Base-by-base conservation (phyloP, 2,113 vertebrate genomes). In the Psettodes erumei region DNA sequence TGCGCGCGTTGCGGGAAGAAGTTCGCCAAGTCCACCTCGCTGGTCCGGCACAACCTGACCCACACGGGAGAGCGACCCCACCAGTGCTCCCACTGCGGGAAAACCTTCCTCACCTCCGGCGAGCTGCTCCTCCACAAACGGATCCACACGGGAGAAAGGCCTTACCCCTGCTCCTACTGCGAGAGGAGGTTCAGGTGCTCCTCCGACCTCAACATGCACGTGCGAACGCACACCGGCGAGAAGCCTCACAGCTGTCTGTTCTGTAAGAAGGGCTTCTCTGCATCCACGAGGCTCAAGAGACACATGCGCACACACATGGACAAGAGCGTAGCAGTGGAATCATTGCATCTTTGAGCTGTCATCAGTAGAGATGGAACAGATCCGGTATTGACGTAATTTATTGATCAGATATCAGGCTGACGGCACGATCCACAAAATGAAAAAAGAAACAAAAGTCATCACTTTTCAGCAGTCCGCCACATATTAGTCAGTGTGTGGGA, bases 1-100 rank as follows among this genome's bases (percentile, higher is more conserved):
- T 90, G 89, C 40, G 0, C 61, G 0, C 70, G 32, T 12, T 89
- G 89, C 0, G 78, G 73, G 4, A 92, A 88, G 68, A 78, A 59
- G 28, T 92, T 92, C 2, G 68, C 88, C 61, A 88, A 90, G 64
- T 88, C 86, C 0, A 79, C 88, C 10, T 89, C 88, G 0, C 88
- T 92, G 0, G 27, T 86, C n/a, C 73, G 88, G 10, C 90, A 92
- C 11, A 86, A 90, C 13, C 77, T 90, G 30, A 89, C 79, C 19
- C 89, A 90, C 80, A 90, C 89, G 0, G 89, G 89, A 5, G 87
- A 90, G 65, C 82, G 87, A 13, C 90, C 90, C 0, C 86, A 89
- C 42, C 71, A 56, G 45, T 92, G 90, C 65, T n/a, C 77, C 8
- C 84, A 84, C 61, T 92, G 90, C 3, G 65, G 72, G 5, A 92